A percentile compares a stretch with the other conserved stretches of the same genome.
Conservation (phyloP, 2,113 vertebrate species). For the Hippocampus comes region DNA sequence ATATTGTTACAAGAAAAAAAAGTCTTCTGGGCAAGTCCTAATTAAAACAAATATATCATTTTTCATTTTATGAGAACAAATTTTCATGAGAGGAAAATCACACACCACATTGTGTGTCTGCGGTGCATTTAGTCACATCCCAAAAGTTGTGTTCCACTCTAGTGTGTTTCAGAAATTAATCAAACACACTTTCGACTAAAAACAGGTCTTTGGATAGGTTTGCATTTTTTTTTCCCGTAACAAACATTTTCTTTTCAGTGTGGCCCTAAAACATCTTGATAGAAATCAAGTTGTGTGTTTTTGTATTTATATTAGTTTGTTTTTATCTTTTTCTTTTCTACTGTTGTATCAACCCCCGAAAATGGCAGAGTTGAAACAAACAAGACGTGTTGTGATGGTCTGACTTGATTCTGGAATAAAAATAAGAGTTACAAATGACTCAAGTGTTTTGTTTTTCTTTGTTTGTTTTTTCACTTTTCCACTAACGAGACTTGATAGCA, state of each 20-base stretch:
- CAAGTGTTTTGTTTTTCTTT: not conserved
- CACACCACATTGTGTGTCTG: too few species aligned
- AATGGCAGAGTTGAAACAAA: slow-evolving; percentile 56
- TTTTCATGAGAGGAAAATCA: too few species aligned
- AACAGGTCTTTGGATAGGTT: not conserved
- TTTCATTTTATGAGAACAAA: too few species aligned
- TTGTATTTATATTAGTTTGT: slow-evolving; percentile 74
- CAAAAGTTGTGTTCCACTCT: too few species aligned
- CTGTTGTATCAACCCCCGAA: slow-evolving; percentile 67
- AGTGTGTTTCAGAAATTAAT: too few species aligned
- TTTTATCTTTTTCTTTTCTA: slow-evolving; percentile 64
- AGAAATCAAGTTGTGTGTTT: slow-evolving; percentile 22
- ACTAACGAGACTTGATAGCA: not conserved
- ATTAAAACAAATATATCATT: too few species aligned
- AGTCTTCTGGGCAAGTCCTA: too few species aligned
- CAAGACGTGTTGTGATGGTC: slow-evolving; percentile 66
- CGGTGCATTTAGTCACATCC: not conserved
- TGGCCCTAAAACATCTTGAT: not conserved
- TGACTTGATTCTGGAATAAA: slow-evolving; percentile 77
- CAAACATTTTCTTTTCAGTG: not conserved
- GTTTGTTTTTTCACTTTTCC: not conserved
- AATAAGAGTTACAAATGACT: slow-evolving; percentile 62
- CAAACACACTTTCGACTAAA: not conserved
- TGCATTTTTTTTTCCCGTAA: not conserved
- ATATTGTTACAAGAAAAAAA: not conserved